Base-by-base conservation (phyloP, 2,113 vertebrate genomes). In the Colossoma macropomum region DNA sequence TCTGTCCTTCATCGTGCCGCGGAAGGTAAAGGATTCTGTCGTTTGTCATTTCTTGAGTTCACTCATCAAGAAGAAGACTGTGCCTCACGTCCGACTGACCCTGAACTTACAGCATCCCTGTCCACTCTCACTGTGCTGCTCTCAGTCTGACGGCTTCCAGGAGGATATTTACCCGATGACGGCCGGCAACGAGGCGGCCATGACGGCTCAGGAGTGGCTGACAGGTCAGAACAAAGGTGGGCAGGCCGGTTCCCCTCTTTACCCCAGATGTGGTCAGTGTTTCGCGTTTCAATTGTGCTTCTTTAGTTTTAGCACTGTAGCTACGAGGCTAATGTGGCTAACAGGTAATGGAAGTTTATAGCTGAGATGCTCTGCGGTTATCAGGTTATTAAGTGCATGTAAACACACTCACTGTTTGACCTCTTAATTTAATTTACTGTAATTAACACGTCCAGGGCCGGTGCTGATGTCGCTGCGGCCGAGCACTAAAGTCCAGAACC, bases 161-260 rank as follows among this genome's bases (percentile, higher is more conserved):
- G 96, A 96, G 85, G 97, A 99, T 84, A 96, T 98, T 89, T 98
- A 97, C 81, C 97, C 97, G 0, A 90, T 95, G 92, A 99, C 97
- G 0, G 94, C 94, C 12, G 96, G 95, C 73, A 87, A 92, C 80
- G 90, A 94, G 81, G 95, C 98, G 0, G 94, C 97, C 1, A 83
- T 99, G 91, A 96, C 95, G 0, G 96, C 97, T 70, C 92, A 90
- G 9, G 93, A 99, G 91, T 99, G 98, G 98, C 92, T 99, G 80
- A 85, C 28, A 0, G 97, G 97, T 30, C 56, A 95, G 60, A 92
- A 97, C 87, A 95, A 94, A 95, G 96, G 97, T 98, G 86, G 94
- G 95, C 79, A 0, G 11, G 54, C 50, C 54, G 56, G 68, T n/a
- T n/a, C n/a, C n/a, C n/a, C n/a, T n/a, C n/a, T n/a, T n/a, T n/a